phyloP scores from a whole-genome alignment of 1,140 invertebrate species.

The Drosophila mayri region DNA sequence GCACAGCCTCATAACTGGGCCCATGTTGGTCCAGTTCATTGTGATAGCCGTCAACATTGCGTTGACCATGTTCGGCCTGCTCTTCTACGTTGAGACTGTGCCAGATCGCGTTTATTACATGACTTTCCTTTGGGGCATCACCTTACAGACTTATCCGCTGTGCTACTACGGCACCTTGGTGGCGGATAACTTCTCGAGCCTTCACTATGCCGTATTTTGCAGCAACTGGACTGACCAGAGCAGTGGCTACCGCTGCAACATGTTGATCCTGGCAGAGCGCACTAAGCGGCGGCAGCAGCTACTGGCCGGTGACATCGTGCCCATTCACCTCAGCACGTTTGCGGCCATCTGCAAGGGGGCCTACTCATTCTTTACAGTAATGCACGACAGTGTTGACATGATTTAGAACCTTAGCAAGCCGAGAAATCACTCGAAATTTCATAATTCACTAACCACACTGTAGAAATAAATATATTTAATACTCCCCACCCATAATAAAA shows the following conservation, averaged over 20 bases:
- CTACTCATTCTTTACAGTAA: constrained; percentile 74
- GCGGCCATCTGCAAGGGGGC: constrained; percentile 61
- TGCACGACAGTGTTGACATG: constrained; percentile 28
- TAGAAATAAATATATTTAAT: background rate
- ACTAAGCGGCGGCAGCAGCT: constrained; percentile 33
- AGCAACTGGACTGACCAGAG: constrained; percentile 77
- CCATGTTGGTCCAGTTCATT: constrained; percentile 71
- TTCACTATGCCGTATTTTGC: constrained; percentile 57
- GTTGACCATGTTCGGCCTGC: constrained; percentile 32
- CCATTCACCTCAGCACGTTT: constrained; percentile 71
- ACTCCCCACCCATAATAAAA: constrained; percentile 7
- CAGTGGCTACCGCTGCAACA: constrained; percentile 32
- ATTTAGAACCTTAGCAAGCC: background rate
- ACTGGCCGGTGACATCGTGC: constrained; percentile 62
- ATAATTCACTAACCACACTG: background rate
- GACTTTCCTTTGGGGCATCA: constrained; percentile 44
- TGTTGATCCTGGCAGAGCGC: constrained; percentile 62
- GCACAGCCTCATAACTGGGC: constrained; percentile 52
- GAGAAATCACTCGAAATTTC: background rate
- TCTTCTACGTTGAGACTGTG: constrained; percentile 52
- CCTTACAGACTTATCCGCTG: constrained; percentile 58
- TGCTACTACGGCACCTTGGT: constrained; percentile 72
- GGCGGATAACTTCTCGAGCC: constrained; percentile 35
- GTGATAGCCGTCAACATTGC: constrained; percentile 59
- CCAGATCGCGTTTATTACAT: constrained; percentile 44